Base-by-base conservation (phyloP, 2,888 invertebrate species). In the Gastracanthus pulcherrimus region DNA sequence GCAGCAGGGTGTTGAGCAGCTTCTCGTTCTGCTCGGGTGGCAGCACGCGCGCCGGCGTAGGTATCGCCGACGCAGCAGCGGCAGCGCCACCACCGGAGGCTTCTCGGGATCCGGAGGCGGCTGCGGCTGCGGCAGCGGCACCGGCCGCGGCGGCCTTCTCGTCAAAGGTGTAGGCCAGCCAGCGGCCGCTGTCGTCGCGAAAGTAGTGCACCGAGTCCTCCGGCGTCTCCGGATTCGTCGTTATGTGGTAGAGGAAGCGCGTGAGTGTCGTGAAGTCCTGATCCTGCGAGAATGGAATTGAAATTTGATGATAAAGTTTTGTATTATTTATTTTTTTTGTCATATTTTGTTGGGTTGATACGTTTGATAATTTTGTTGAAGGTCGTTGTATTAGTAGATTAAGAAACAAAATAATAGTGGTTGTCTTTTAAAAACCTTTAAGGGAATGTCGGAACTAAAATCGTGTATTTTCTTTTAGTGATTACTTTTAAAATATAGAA, bases 91-190 rank as follows among this genome's bases (percentile, higher is more conserved):
- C n/a, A n/a, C 45, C 45, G n/a, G 16, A 13, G 45, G 45, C 3
- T 45, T 45, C 16, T n/a, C 13, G n/a, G 6, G 45, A 45, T 11
- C 45, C 45, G 3, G 45, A n/a, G 13, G n/a, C 13, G 11, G 38
- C 23, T 16, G 36, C 69, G 4, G 4, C 92, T 91, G 45, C 92
- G 85, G 0, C 92, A 84, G 23, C 26, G 5, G 23, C 48, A 36
- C 58, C 16, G 0, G 91, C 89, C 0, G 94, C 94, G 1, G 93
- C 92, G 85, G 95, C 95, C 86, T 95, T 95, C 87, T 96, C 96
- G 86, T 97, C 96, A 89, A 98, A 97, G 0, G 97, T 96, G 87
- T 96, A 96, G 0, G 97, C 96, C 92, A 96, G 94, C 96, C 97
- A 97, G 87, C 96, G 96, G 58, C 97, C 97, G 86, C 95, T 94